Evolutionary conservation across 2,113 vertebrate species (phyloP).

Genomic region (Arizona elegans): DNA sequence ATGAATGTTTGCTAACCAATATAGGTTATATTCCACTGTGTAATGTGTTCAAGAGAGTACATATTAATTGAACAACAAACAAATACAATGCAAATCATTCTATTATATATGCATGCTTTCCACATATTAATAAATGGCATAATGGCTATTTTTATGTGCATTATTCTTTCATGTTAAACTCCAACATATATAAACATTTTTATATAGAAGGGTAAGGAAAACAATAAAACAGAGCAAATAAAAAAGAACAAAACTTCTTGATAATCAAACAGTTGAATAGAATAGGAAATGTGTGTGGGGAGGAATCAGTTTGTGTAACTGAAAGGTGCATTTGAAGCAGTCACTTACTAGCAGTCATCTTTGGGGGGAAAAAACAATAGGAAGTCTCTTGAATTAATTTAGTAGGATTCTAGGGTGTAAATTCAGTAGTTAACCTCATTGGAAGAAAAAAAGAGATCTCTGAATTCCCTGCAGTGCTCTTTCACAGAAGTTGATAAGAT

Average conservation of each 20-base stretch:
- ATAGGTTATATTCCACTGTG: neutral
- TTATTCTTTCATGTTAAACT: constrained; percentile 12
- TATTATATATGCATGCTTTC: neutral
- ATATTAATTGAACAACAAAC: neutral
- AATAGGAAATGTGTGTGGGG: neutral
- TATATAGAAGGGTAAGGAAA: constrained; percentile 52
- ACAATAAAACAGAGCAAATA: constrained; percentile 29
- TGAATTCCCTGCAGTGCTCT: neutral
- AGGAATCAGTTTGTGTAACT: constrained; percentile 31
- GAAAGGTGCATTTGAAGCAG: constrained; percentile 21
- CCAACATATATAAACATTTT: constrained; percentile 52
- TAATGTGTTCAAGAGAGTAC: neutral
- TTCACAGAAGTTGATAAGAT: neutral
- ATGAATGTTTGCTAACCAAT: neutral
- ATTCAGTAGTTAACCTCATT: neutral
- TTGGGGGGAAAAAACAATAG: neutral
- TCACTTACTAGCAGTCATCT: neutral
- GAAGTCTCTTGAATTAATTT: constrained; percentile 10
- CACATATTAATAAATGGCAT: neutral
- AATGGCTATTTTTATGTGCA: neutral
- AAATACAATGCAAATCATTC: neutral
- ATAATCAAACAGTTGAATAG: constrained; percentile 24
- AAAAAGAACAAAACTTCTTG: constrained; percentile 43
- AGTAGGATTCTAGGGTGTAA: neutral
- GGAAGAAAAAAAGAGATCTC: neutral